Evolutionary conservation across 1,140 invertebrate genomes (phyloP).

Genomic region (Drosophila burlai): DNA sequence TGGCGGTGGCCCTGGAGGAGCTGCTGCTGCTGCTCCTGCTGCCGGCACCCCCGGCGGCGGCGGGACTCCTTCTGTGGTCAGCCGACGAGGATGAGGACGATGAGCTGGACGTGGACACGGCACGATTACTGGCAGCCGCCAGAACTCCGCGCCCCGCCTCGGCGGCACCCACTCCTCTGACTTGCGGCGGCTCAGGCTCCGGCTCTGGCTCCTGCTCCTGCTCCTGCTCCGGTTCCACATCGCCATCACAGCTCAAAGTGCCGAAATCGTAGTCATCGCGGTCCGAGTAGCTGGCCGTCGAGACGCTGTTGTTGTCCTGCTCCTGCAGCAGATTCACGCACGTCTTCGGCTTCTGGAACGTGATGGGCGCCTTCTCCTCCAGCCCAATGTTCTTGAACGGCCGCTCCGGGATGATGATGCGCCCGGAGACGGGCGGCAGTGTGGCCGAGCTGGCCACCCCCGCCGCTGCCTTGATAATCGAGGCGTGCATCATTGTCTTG

Average conservation of each 20-base stretch:
- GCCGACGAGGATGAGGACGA: constrained; percentile 50
- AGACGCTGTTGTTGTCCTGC: constrained; percentile 81
- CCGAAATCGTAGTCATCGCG: constrained; percentile 84
- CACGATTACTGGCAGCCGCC: background rate
- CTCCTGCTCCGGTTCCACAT: constrained; percentile 43
- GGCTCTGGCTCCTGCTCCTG: constrained; percentile 26
- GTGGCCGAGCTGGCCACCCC: constrained; percentile 54
- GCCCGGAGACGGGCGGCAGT: constrained; percentile 47
- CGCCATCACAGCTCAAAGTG: constrained; percentile 74
- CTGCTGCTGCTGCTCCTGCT: constrained; percentile 69
- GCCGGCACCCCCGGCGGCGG: background rate
- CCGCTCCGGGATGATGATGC: constrained; percentile 79
- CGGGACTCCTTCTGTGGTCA: constrained; percentile 13
- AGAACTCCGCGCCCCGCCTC: constrained; percentile 3
- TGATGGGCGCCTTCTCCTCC: constrained; percentile 79
- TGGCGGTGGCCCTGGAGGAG: constrained; percentile 70
- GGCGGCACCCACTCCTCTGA: constrained; percentile 18
- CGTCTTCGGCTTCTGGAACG: constrained; percentile 80
- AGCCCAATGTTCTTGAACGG: constrained; percentile 83
- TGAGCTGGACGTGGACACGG: constrained; percentile 47
- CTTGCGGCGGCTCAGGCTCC: constrained; percentile 8
- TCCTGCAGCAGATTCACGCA: constrained; percentile 67
- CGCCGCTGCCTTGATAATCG: constrained; percentile 65
- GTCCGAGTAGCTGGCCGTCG: constrained; percentile 82
- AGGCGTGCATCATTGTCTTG: constrained; percentile 86